These are phyloP conservation scores for Aricia artaxerxes DNA, from an alignment of 2,888 invertebrate genomes.

Conservation along the genomic window DNA sequence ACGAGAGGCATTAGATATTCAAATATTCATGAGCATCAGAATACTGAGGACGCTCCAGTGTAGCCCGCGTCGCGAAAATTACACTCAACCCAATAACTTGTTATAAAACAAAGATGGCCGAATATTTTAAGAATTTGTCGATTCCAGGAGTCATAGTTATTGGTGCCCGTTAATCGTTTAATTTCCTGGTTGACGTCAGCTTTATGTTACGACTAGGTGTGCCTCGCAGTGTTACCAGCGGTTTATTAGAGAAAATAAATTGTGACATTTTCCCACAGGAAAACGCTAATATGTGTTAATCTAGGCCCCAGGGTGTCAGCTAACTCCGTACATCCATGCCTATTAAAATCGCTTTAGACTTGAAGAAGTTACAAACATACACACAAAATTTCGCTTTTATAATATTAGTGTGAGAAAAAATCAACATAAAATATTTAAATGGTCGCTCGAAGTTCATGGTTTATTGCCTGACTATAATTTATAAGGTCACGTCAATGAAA, in stretches of 20 bases:
- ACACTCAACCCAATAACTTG: constrained; percentile 7
- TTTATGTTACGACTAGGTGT: background rate
- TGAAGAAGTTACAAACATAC: no score
- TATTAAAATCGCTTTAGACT: no score
- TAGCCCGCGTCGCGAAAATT: constrained; percentile 21
- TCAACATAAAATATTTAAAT: background rate
- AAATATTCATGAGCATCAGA: constrained; percentile 26
- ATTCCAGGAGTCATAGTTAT: background rate
- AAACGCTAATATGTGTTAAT: background rate
- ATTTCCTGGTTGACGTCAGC: background rate
- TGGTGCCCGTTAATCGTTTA: background rate
- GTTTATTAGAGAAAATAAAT: no score
- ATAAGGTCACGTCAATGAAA: background rate
- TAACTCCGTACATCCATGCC: no score
- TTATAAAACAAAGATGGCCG: background rate
- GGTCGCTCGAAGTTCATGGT: background rate
- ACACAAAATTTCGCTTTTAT: no score
- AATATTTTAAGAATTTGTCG: constrained; percentile 6
- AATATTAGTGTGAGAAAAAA: background rate
- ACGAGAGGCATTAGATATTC: constrained; percentile 17
- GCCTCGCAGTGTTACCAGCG: no score
- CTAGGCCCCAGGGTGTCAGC: no score
- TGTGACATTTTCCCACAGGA: background rate
- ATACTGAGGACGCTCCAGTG: constrained; percentile 15
- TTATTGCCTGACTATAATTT: background rate